Percentiles rank a stretch among this genome's conserved stretches.
phyloP scores from a whole-genome alignment of 64 coral and sea anemone species.

The Acropora yongei region DNA sequence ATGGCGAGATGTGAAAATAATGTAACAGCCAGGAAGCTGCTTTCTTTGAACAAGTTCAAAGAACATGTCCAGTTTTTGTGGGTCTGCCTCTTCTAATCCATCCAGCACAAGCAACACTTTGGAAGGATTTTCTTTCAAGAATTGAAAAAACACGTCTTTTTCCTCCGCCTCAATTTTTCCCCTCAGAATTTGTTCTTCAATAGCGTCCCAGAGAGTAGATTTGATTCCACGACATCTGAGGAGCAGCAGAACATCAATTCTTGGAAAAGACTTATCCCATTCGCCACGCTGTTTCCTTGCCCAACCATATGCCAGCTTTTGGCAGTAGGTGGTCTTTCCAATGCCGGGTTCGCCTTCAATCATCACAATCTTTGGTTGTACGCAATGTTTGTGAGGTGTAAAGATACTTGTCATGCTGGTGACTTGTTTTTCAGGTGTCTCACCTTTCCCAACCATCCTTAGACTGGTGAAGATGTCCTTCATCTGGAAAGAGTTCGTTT shows the following conservation, averaged over 20 bases:
- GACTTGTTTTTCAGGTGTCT: not conserved
- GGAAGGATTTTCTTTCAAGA: not conserved
- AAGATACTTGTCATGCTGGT: not conserved
- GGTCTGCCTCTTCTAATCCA: slow-evolving; percentile 13
- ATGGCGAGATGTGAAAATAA: not conserved
- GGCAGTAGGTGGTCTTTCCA: no score
- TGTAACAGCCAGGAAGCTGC: not conserved
- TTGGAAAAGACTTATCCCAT: no score
- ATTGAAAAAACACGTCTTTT: not conserved
- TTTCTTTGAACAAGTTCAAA: not conserved
- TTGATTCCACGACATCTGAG: no score
- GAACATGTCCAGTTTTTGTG: not conserved
- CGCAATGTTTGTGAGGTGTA: no score
- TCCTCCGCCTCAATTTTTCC: slow-evolving; percentile 1
- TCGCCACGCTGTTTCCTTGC: no score
- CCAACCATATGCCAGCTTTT: no score
- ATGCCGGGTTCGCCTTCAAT: no score
- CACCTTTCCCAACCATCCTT: not conserved
- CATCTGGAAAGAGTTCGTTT: not conserved
- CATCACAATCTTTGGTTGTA: no score
- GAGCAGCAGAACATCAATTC: no score
- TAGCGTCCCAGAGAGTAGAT: no score
- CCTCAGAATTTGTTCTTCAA: not conserved
- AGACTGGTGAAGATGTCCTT: not conserved
- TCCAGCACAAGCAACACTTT: slow-evolving; percentile 40